Evolutionary conservation across 2,797 vertebrate genomes (phyloP).

Genomic region (Micromesistius poutassou): DNA sequence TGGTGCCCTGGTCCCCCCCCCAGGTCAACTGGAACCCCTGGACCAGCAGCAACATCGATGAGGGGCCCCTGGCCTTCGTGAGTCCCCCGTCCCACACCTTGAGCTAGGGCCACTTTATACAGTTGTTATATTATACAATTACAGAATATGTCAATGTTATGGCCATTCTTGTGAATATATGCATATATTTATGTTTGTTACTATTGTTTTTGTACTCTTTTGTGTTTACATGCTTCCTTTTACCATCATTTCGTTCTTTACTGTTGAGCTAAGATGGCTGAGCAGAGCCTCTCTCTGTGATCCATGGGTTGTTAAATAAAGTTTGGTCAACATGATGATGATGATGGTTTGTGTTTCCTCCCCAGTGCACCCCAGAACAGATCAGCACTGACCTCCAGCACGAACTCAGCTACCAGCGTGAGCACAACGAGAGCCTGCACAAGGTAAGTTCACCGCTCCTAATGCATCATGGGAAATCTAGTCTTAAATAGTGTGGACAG

Average conservation of each 20-base stretch:
- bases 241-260: not conserved
- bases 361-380: slow-evolving; percentile 88
- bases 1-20: slow-evolving; percentile 95
- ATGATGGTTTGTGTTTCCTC: not conserved
- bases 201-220: not conserved
- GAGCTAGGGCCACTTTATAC: too few species aligned
- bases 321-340: not conserved
- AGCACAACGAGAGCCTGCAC: slow-evolving; percentile 82
- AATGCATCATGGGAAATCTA: not conserved
- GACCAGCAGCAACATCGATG: slow-evolving; percentile 97
- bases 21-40: slow-evolving; percentile 99
- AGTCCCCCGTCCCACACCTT: slow-evolving; percentile 13
- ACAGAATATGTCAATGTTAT: not conserved
- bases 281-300: not conserved
- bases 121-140: not conserved
- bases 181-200: too few species aligned
- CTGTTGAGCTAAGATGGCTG: not conserved
- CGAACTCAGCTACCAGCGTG: slow-evolving; percentile 80
- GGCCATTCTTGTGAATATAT: not conserved
- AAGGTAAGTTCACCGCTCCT: slow-evolving; percentile 63
- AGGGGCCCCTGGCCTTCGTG: slow-evolving; percentile 79
- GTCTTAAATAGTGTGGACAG: too few species aligned
- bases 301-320: not conserved
- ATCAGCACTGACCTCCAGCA: slow-evolving; percentile 84
- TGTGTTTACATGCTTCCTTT: not conserved